These are phyloP conservation scores for Epinephelus moara DNA, from an alignment of 2,113 vertebrate genomes.

Conservation along the genomic window DNA sequence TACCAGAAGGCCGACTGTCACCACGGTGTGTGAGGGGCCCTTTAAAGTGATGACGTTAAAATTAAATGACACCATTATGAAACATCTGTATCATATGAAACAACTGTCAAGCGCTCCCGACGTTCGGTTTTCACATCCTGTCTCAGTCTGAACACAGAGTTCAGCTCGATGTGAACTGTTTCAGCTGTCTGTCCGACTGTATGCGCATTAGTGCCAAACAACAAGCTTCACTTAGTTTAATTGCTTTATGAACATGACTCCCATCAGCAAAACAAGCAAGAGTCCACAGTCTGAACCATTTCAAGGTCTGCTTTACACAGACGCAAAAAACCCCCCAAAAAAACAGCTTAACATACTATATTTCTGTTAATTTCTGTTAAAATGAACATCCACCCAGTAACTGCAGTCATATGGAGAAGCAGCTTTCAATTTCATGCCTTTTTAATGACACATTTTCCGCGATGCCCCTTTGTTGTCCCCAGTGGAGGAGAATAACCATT, in stretches of 20 bases:
- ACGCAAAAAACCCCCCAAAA: neutral
- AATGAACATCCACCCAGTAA: slow-evolving; percentile 51
- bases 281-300: neutral
- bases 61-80: neutral
- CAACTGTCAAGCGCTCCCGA: neutral
- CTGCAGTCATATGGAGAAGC: slow-evolving; percentile 57
- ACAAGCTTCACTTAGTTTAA: neutral
- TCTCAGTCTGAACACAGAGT: neutral
- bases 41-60: neutral
- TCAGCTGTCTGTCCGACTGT: neutral
- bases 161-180: neutral
- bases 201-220: neutral
- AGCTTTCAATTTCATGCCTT: slow-evolving; percentile 73
- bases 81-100: slow-evolving; percentile 12
- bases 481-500: slow-evolving; percentile 61
- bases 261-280: neutral
- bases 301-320: slow-evolving; percentile 9
- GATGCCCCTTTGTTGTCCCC: slow-evolving; percentile 45
- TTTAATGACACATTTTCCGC: slow-evolving; percentile 64
- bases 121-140: neutral
- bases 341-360: neutral
- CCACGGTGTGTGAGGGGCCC: neutral
- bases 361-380: slow-evolving; percentile 14
- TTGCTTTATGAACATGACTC: neutral
- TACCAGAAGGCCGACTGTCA: too few species aligned